phyloP scores from a whole-genome alignment of 2,888 invertebrate genomes.

The Pheosia tremula region DNA sequence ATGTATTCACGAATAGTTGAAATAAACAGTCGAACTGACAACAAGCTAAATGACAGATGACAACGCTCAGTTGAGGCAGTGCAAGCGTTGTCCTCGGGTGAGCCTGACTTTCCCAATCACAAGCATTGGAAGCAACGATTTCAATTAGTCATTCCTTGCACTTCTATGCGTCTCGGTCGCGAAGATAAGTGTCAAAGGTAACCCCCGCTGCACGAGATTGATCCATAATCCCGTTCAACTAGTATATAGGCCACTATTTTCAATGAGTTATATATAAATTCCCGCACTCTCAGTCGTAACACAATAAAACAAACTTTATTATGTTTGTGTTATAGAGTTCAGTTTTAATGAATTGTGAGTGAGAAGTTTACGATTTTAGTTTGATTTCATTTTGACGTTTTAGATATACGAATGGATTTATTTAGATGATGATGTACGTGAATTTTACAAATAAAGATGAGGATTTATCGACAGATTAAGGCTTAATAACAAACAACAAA shows the following conservation, averaged over 20 bases:
- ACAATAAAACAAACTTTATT: conserved; percentile 45
- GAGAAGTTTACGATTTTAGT: conserved; percentile 16
- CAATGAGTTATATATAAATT: conserved; percentile 64
- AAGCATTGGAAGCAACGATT: no score
- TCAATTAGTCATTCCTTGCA: no score
- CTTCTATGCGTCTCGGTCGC: no score
- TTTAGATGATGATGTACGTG: neutral
- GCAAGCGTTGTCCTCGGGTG: no score
- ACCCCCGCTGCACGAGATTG: conserved; percentile 30
- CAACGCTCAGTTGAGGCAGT: no score
- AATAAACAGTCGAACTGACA: no score
- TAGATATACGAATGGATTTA: conserved; percentile 1
- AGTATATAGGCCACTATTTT: conserved; percentile 60
- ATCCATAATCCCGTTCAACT: conserved; percentile 22
- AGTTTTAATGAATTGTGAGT: conserved; percentile 24
- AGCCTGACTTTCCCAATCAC: no score
- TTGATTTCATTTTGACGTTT: conserved; percentile 15
- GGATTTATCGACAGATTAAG: no score
- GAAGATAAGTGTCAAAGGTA: conserved; percentile 57
- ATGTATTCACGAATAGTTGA: no score
- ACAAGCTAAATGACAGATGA: no score
- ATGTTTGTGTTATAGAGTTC: conserved; percentile 33
- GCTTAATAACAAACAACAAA: no score
- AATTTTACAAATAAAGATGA: no score
- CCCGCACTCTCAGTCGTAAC: conserved; percentile 60